A percentile compares a stretch with the other conserved stretches of the same genome.
phyloP scores from a whole-genome alignment of 30 jellyfish, hydroid and myxozoan species.

The Chironex yamaguchii region DNA sequence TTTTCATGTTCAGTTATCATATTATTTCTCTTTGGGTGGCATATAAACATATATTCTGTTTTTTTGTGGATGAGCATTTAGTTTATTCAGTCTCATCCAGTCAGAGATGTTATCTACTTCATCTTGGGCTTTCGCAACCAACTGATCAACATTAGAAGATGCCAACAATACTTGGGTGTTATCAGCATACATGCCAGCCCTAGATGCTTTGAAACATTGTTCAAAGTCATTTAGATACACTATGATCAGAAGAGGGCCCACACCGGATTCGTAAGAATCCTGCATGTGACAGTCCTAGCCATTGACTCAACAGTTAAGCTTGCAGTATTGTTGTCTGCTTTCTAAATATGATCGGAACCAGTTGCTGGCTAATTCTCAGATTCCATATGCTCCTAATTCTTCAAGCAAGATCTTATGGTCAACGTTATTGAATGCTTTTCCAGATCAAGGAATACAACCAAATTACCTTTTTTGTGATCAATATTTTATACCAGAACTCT shows the following conservation, averaged over 20 bases:
- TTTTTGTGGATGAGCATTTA: slow-evolving; percentile 18
- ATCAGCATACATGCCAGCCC: slow-evolving; percentile 57
- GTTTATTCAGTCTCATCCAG: slow-evolving; percentile 29
- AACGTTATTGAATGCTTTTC: slow-evolving; percentile 50
- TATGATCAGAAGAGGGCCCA: slow-evolving; percentile 65
- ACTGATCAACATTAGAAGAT: background rate
- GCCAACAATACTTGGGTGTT: slow-evolving; percentile 23
- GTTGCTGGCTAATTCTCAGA: slow-evolving; percentile 26
- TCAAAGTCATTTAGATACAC: slow-evolving; percentile 55
- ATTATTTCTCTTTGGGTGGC: slow-evolving; percentile 11
- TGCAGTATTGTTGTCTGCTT: slow-evolving; percentile 37
- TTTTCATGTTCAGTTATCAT: background rate
- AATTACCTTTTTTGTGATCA: slow-evolving; percentile 23
- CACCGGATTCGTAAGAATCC: slow-evolving; percentile 44
- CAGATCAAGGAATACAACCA: slow-evolving; percentile 34
- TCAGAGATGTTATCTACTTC: slow-evolving; percentile 21
- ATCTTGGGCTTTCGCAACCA: slow-evolving; percentile 1
- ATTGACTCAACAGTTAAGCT: too few species aligned
- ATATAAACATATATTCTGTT: slow-evolving; percentile 24
- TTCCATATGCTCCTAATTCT: slow-evolving; percentile 21
- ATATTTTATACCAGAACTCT: slow-evolving; percentile 28
- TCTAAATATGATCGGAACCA: slow-evolving; percentile 44
- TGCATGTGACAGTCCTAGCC: too few species aligned
- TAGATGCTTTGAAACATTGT: slow-evolving; percentile 27
- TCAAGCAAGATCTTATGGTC: slow-evolving; percentile 25